Conservation (phyloP, 2,888 invertebrate genomes). For the Andrena marginata region DNA sequence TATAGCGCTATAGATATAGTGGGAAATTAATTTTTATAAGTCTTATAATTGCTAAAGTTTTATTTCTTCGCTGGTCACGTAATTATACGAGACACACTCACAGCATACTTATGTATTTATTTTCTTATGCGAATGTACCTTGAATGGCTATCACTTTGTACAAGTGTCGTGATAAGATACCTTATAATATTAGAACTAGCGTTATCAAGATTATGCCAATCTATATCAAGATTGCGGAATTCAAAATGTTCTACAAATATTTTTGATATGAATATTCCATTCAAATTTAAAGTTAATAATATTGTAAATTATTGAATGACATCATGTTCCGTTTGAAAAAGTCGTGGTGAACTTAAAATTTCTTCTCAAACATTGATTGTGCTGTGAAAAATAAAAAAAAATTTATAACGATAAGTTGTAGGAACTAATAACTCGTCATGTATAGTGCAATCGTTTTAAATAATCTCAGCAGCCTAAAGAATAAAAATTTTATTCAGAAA, state of each 20-base stretch:
- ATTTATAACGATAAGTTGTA: too few species aligned
- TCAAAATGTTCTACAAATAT: not conserved
- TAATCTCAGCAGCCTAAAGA: too few species aligned
- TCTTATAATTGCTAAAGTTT: not conserved
- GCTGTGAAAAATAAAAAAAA: too few species aligned
- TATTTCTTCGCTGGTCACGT: not conserved
- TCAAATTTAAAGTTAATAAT: too few species aligned
- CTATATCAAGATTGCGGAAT: not conserved
- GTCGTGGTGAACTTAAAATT: too few species aligned
- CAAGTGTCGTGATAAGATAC: not conserved
- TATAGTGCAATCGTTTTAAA: too few species aligned
- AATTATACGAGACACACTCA: not conserved
- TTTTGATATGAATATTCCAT: not conserved
- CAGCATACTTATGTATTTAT: not conserved
- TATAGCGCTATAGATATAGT: too few species aligned
- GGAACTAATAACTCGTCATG: too few species aligned
- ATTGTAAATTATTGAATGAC: too few species aligned
- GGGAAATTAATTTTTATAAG: not conserved
- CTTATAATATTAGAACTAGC: not conserved
- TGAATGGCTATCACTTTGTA: not conserved
- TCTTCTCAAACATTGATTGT: too few species aligned
- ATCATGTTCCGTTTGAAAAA: too few species aligned
- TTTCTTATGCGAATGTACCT: not conserved
- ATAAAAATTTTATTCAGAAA: too few species aligned
- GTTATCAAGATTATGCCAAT: not conserved